Evolutionary conservation across 2,888 invertebrate genomes (phyloP).

Genomic region (Acrobasis repandana): DNA sequence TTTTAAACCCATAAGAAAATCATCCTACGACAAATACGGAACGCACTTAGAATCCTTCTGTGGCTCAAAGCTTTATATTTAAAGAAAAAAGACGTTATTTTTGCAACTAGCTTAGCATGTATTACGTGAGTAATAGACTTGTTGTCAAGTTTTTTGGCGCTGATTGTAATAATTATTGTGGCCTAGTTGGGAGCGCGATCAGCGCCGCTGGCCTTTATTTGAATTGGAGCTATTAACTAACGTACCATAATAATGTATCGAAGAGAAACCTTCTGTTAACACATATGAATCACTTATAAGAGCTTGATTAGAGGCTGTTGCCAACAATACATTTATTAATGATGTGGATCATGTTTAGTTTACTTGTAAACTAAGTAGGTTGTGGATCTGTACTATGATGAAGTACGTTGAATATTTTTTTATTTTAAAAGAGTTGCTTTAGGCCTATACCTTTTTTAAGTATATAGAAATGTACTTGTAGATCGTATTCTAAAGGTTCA

Average conservation of each 20-base stretch:
- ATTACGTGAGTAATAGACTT: conserved; percentile 36
- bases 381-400: no score
- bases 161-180: conserved; percentile 72
- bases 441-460: no score
- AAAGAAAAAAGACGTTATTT: not conserved
- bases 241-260: not conserved
- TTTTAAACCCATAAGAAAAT: no score
- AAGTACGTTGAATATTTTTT: no score
- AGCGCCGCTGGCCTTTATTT: conserved; percentile 54
- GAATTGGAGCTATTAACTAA: conserved; percentile 36
- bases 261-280: conserved; percentile 9
- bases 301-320: not conserved
- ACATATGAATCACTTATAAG: conserved; percentile 2
- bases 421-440: no score
- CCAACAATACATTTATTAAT: not conserved
- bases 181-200: conserved; percentile 59
- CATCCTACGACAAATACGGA: no score
- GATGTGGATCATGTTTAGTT: not conserved
- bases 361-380: not conserved
- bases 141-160: conserved; percentile 57
- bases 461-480: no score
- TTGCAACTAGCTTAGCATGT: conserved; percentile 26
- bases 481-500: no score
- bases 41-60: no score
- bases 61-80: not conserved